Conservation (phyloP, 2,113 vertebrate species). For the Dasyprocta punctata region DNA sequence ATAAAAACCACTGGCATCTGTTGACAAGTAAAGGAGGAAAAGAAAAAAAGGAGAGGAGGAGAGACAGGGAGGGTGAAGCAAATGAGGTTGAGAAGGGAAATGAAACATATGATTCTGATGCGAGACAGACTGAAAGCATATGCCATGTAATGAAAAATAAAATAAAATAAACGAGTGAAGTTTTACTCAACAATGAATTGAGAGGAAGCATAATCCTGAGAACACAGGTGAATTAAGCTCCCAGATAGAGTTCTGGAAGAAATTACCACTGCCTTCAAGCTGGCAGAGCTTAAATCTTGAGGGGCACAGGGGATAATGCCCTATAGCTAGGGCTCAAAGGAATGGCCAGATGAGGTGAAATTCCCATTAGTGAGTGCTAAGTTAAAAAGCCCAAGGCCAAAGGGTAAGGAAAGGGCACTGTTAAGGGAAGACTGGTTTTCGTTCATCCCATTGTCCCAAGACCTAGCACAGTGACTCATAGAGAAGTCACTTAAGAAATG, state of each 20-base stretch:
- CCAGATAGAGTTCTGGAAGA: slow-evolving; percentile 24
- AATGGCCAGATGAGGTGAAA: neutral
- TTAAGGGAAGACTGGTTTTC: neutral
- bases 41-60: neutral
- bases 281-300: neutral
- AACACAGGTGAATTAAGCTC: slow-evolving; percentile 50
- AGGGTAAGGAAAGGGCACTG: neutral
- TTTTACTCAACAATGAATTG: slow-evolving; percentile 51
- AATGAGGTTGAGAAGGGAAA: slow-evolving; percentile 33
- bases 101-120: slow-evolving; percentile 54
- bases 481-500: neutral
- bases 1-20: slow-evolving; percentile 65
- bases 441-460: neutral
- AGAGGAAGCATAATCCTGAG: neutral
- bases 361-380: neutral
- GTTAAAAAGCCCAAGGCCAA: neutral
- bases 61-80: neutral
- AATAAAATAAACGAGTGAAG: slow-evolving; percentile 46
- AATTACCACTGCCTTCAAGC: slow-evolving; percentile 24
- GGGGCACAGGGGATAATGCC: neutral
- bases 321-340: neutral
- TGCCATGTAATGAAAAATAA: slow-evolving; percentile 30
- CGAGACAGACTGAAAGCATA: slow-evolving; percentile 57
- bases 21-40: slow-evolving; percentile 46
- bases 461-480: neutral